Conservation (phyloP, 2,888 invertebrate genomes). For the Megamerina dolium region DNA sequence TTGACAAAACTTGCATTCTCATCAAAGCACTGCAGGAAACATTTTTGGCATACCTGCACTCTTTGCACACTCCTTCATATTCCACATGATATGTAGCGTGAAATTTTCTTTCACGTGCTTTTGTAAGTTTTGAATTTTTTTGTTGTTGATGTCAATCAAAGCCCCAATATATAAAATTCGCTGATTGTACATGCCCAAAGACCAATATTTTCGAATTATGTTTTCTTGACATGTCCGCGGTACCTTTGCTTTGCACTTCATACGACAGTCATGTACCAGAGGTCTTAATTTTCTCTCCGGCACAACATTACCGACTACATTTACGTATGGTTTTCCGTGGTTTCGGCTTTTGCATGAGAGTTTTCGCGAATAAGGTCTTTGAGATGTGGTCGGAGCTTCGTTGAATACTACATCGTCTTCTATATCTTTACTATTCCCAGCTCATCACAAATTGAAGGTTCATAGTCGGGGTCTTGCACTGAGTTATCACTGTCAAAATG, state of each 20-base stretch:
- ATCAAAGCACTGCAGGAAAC: constrained; percentile 12
- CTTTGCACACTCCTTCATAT: constrained; percentile 9
- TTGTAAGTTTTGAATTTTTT: constrained; percentile 9
- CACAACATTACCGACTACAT: constrained; percentile 3
- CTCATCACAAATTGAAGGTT: no score
- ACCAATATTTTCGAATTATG: constrained; percentile 12
- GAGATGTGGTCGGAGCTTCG: no score
- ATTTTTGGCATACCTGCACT: constrained; percentile 9
- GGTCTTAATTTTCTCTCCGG: constrained; percentile 10
- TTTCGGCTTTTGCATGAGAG: constrained; percentile 9
- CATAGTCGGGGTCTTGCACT: no score
- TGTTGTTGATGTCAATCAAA: constrained; percentile 13
- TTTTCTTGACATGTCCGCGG: constrained; percentile 7
- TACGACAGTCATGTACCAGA: constrained; percentile 12
- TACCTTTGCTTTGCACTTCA: constrained; percentile 13
- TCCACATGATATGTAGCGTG: constrained; percentile 10
- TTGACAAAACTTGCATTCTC: constrained; percentile 10
- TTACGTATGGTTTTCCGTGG: constrained; percentile 4
- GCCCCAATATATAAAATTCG: constrained; percentile 14
- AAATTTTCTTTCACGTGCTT: constrained; percentile 10
- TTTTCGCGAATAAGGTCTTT: no score
- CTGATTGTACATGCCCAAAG: constrained; percentile 12
- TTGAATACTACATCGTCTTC: no score
- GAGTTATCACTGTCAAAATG: no score
- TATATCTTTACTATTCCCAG: no score